These are phyloP conservation scores for Rhinoderma darwinii DNA, from an alignment of 2,113 vertebrate species.

Conservation along the genomic window DNA sequence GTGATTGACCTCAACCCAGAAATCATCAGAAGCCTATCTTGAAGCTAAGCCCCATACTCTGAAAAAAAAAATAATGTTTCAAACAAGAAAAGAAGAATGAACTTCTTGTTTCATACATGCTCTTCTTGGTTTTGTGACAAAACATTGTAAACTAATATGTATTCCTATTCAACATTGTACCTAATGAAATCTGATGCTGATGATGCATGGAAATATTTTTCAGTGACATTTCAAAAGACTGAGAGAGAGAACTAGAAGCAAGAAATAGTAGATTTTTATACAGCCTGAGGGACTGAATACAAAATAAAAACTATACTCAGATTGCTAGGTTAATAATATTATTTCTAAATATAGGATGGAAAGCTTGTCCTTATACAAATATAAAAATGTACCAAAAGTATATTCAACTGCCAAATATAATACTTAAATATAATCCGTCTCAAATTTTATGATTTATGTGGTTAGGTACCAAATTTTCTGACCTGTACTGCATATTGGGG, in stretches of 20 bases:
- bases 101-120: background rate
- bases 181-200: conserved; percentile 52
- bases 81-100: background rate
- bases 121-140: conserved; percentile 1
- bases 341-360: conserved; percentile 5
- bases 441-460: background rate
- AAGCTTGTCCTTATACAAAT: background rate
- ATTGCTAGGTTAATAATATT: conserved; percentile 29
- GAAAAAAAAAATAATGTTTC: background rate
- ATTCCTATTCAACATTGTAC: conserved; percentile 35
- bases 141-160: conserved; percentile 39
- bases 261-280: conserved; percentile 47
- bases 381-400: background rate
- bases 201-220: conserved; percentile 31
- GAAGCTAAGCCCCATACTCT: background rate
- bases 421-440: background rate
- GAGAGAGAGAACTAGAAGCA: conserved; percentile 30
- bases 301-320: conserved; percentile 32
- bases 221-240: conserved; percentile 53
- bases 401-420: background rate
- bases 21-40: background rate
- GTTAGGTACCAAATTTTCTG: background rate
- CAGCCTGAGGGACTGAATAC: conserved; percentile 39
- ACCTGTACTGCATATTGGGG: too few species aligned
- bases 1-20: background rate